phyloP scores from a whole-genome alignment of 1,140 invertebrate species.

The Colletes latitarsis region DNA sequence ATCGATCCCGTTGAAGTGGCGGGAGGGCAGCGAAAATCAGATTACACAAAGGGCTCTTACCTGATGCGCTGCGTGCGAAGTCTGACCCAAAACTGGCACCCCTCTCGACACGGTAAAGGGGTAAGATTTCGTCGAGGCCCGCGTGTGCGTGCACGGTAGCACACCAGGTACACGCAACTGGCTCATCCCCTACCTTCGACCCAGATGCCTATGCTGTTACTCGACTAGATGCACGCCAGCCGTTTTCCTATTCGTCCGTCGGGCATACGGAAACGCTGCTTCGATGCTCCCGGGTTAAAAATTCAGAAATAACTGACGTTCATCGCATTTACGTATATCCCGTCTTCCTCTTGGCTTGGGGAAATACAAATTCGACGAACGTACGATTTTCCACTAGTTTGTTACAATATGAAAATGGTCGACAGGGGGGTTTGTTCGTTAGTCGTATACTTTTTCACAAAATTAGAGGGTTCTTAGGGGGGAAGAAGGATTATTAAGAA shows the following conservation, averaged over 20 bases:
- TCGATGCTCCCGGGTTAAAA: constrained; percentile 5
- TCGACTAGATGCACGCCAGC: not conserved
- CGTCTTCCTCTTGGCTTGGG: no score
- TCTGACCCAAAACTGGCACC: constrained; percentile 78
- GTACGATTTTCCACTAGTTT: no score
- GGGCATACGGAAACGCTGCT: constrained; percentile 1
- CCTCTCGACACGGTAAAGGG: constrained; percentile 72
- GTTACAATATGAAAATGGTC: no score
- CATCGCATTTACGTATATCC: not conserved
- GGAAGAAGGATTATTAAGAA: no score
- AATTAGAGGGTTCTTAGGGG: no score
- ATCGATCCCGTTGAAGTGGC: constrained; percentile 61
- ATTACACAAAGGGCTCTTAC: constrained; percentile 74
- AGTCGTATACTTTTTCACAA: no score
- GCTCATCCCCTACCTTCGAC: constrained; percentile 20
- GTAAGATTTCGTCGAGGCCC: constrained; percentile 68
- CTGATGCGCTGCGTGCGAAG: constrained; percentile 76
- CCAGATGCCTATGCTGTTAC: not conserved
- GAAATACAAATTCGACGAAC: no score
- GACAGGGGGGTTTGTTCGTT: no score
- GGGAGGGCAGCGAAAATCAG: constrained; percentile 68
- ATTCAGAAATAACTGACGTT: constrained; percentile 12
- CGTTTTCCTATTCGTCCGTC: constrained; percentile 17
- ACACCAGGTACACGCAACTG: constrained; percentile 53
- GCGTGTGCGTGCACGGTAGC: constrained; percentile 28